These are phyloP conservation scores for Acrocephalus arundinaceus DNA, from an alignment of 2,113 vertebrate species.

Conservation along the genomic window DNA sequence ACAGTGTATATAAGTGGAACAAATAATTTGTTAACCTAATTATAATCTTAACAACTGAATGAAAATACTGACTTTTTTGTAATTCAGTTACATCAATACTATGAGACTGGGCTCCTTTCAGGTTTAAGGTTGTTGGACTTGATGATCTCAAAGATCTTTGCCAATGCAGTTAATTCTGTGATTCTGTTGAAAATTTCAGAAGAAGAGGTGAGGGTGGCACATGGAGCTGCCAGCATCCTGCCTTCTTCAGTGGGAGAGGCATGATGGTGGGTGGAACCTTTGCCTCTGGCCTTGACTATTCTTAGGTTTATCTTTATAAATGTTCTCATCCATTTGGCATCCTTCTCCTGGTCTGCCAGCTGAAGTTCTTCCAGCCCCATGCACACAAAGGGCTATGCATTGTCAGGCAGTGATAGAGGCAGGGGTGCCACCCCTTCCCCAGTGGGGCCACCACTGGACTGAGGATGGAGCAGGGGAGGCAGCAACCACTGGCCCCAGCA, in stretches of 20 bases:
- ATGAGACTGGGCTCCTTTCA: neutral
- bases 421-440: rapidly evolving
- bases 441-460: rapidly evolving
- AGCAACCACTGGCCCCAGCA: rapidly evolving
- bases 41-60: neutral
- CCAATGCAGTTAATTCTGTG: rapidly evolving
- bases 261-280: neutral
- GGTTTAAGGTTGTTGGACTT: neutral
- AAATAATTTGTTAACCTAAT: neutral
- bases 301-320: neutral
- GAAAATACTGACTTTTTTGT: neutral
- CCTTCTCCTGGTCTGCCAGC: neutral
- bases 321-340: neutral
- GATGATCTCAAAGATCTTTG: neutral
- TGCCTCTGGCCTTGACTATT: rapidly evolving
- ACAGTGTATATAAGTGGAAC: neutral
- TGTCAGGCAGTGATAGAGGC: neutral
- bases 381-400: neutral
- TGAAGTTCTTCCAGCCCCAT: neutral
- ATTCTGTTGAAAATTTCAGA: neutral
- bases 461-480: neutral
- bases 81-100: neutral
- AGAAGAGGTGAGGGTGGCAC: neutral
- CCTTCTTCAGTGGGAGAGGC: neutral
- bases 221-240: neutral